phyloP scores from a whole-genome alignment of 2,797 vertebrate genomes.

The Microhierax caerulescens region DNA sequence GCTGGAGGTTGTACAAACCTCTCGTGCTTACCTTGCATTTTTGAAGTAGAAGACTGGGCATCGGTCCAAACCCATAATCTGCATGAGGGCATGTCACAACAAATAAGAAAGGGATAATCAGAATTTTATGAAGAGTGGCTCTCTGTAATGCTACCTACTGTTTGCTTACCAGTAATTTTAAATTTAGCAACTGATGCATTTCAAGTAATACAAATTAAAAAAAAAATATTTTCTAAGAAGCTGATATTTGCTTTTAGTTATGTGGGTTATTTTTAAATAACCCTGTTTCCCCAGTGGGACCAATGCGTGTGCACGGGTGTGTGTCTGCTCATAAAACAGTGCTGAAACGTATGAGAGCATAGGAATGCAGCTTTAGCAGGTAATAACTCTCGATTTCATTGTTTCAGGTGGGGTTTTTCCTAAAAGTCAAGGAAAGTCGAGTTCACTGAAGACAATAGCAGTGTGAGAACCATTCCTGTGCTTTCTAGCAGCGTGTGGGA shows the following conservation, averaged over 20 bases:
- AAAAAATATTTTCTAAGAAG: background rate
- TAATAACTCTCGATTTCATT: background rate
- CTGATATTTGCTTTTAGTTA: background rate
- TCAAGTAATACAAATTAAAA: background rate
- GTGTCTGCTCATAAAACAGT: background rate
- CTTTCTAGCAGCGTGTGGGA: background rate
- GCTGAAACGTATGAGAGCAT: background rate
- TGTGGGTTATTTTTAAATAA: background rate
- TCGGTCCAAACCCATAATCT: conserved; percentile 14
- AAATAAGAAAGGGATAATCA: conserved; percentile 36
- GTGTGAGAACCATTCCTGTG: background rate
- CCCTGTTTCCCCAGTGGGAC: background rate
- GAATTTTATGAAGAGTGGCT: conserved; percentile 35
- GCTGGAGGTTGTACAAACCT: background rate
- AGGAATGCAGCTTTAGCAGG: conserved; percentile 12
- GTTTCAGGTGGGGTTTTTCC: background rate
- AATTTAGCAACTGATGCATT: conserved; percentile 1
- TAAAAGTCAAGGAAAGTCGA: background rate
- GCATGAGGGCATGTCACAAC: background rate
- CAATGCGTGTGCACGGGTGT: background rate
- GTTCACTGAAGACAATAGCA: background rate
- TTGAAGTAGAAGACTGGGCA: background rate
- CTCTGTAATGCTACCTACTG: conserved; percentile 2
- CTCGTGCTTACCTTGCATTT: conserved; percentile 8
- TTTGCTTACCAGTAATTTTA: conserved; percentile 23